Evolutionary conservation across 1,140 invertebrate species (phyloP), one percentile per base, ranked within the genome.

Genomic region (Tyrophagus putrescentiae): DNA sequence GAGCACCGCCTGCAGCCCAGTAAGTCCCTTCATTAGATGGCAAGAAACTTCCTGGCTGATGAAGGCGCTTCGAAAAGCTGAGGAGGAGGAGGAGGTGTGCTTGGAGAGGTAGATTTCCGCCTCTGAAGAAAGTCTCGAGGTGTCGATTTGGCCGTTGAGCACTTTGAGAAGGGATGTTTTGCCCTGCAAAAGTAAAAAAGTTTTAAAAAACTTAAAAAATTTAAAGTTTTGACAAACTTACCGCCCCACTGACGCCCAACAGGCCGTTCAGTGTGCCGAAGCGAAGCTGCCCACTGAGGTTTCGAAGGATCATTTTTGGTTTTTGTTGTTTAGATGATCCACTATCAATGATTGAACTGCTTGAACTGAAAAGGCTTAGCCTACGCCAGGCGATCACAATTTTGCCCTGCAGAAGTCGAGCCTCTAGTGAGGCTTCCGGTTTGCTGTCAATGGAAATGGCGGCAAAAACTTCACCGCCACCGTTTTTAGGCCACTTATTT

Each of bases 1-100:
- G 69, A 80, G 82, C 85, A 94, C 88, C 6, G 87, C 82, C 71
- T 95, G 90, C 58, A 78, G 77, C 6, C 93, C 87, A 0, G 85
- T 87, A 11, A 95, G 75, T 71, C 92, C 85, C 0, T 84, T 85
- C 27, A 87, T 77, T 0, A 94, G 76, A 64, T 87, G 84, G 71
- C 93, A 89, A 68, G 18, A 27, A 56, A 56, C 28, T 18, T 52
- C 48, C 23, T 52, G 48, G 3, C 18, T 42, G 3, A 52, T 25
- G 32, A n/a, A 52, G 9, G 25, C 27, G 32, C n/a, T 52, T 52
- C 25, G 27, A 21, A 52, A n/a, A n/a, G n/a, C n/a, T n/a, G n/a
- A n/a, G n/a, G n/a, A n/a, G n/a, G 27, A n/a, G n/a, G 48, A 3
- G 48, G 27, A n/a, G 23, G 32, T 52, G n/a, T 11, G 32, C 48